A percentile compares a stretch with the other conserved stretches of the same genome.
Conservation (phyloP, 2,888 invertebrate species). For the Drosophila anomalata region DNA sequence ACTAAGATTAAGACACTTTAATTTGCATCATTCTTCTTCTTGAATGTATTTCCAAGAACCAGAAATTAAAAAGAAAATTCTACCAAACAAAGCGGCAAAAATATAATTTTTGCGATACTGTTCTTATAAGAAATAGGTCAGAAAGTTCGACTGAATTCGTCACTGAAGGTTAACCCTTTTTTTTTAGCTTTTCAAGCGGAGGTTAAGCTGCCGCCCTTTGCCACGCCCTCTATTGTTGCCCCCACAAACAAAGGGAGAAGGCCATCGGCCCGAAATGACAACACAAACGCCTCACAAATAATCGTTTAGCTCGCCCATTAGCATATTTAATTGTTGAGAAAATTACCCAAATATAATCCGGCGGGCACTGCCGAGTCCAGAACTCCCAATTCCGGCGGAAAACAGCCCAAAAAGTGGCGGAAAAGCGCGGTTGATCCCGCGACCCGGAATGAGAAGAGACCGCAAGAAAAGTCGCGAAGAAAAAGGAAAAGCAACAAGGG, state of each 20-base stretch:
- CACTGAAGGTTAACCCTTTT: background rate
- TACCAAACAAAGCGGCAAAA: background rate
- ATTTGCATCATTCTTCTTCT: too few relatives aligned
- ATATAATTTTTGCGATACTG: background rate
- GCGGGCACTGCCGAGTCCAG: background rate
- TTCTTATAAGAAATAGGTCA: too few relatives aligned
- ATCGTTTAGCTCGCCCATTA: conserved; percentile 59
- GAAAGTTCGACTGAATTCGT: background rate
- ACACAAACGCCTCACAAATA: conserved; percentile 40
- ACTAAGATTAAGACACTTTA: too few relatives aligned
- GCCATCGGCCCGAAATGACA: conserved; percentile 3
- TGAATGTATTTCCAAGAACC: too few relatives aligned
- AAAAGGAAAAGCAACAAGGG: background rate
- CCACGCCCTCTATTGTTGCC: background rate
- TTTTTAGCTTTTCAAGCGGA: background rate
- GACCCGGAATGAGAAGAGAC: background rate
- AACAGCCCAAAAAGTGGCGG: conserved; percentile 33
- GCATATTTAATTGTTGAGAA: conserved; percentile 73
- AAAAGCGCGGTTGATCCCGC: background rate
- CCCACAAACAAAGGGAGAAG: background rate
- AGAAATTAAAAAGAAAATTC: background rate
- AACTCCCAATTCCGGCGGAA: conserved; percentile 34
- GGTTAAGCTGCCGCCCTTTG: background rate
- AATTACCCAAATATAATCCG: conserved; percentile 53
- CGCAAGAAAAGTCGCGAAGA: conserved; percentile 6